These are phyloP conservation scores for Esperia sulphurella DNA, from an alignment of 2,888 invertebrate genomes.

Conservation along the genomic window DNA sequence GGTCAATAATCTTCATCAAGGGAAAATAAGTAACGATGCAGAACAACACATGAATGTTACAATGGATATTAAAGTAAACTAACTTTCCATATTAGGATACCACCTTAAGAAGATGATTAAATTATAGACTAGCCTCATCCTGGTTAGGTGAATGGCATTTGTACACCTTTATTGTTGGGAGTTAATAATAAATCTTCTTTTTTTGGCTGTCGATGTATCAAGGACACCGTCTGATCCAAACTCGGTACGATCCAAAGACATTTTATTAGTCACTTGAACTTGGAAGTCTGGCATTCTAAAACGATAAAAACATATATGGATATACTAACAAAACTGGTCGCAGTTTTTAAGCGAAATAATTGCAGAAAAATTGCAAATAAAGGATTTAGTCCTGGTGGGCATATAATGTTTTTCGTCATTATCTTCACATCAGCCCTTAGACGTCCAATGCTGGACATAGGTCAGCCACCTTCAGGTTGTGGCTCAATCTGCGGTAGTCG, in stretches of 20 bases:
- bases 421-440: too few species aligned
- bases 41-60: not conserved
- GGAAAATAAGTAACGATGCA: too few species aligned
- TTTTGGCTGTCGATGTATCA: constrained; percentile 13
- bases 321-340: too few species aligned
- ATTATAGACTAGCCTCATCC: constrained; percentile 16
- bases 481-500: too few species aligned
- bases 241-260: constrained; percentile 6
- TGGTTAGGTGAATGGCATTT: constrained; percentile 19
- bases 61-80: constrained; percentile 5
- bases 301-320: not conserved
- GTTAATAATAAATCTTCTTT: constrained; percentile 13
- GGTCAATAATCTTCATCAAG: too few species aligned
- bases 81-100: constrained; percentile 39
- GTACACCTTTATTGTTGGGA: constrained; percentile 3
- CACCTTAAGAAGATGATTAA: constrained; percentile 18
- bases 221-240: constrained; percentile 13
- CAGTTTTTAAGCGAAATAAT: too few species aligned
- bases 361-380: too few species aligned
- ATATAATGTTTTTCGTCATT: too few species aligned
- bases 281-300: not conserved
- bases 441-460: too few species aligned
- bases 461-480: too few species aligned
- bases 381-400: too few species aligned
- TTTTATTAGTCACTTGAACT: constrained; percentile 4